phyloP scores from a whole-genome alignment of 2,888 invertebrate species.

The Iphiclides podalirius region DNA sequence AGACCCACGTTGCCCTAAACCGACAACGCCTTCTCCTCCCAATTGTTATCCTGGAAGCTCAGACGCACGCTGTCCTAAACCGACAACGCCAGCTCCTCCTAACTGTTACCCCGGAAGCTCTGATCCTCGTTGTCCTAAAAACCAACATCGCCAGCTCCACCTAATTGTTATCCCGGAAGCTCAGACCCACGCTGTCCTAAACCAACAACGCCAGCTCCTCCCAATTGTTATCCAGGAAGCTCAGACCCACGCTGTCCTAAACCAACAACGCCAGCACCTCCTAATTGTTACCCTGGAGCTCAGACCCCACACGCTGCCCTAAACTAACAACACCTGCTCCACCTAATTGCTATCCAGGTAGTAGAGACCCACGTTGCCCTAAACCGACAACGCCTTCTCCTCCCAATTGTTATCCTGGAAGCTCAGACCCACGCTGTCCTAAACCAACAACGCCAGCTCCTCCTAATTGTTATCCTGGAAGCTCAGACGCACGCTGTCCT shows the following conservation, averaged over 20 bases:
- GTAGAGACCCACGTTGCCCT: slow-evolving; percentile 53
- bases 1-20: slow-evolving; percentile 36
- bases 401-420: slow-evolving; percentile 45
- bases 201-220: slow-evolving; percentile 31
- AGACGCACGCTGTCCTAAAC: too few relatives aligned
- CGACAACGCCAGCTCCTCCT: too few relatives aligned
- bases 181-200: slow-evolving; percentile 37
- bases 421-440: slow-evolving; percentile 36
- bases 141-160: too few relatives aligned
- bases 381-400: slow-evolving; percentile 41
- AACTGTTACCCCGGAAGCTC: too few relatives aligned
- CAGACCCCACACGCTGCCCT: slow-evolving; percentile 49
- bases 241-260: slow-evolving; percentile 41
- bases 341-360: slow-evolving; percentile 51
- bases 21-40: slow-evolving; percentile 33
- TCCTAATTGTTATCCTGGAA: slow-evolving; percentile 28
- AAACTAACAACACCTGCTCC: slow-evolving; percentile 41
- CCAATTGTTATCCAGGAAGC: slow-evolving; percentile 45
- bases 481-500: slow-evolving; percentile 33
- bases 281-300: slow-evolving; percentile 45
- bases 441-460: slow-evolving; percentile 34
- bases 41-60: slow-evolving; percentile 29
- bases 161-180: too few relatives aligned
- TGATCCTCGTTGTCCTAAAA: too few relatives aligned
- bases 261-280: slow-evolving; percentile 43